Conservation (phyloP, 2,113 vertebrate species). For the Muntiacus reevesi region DNA sequence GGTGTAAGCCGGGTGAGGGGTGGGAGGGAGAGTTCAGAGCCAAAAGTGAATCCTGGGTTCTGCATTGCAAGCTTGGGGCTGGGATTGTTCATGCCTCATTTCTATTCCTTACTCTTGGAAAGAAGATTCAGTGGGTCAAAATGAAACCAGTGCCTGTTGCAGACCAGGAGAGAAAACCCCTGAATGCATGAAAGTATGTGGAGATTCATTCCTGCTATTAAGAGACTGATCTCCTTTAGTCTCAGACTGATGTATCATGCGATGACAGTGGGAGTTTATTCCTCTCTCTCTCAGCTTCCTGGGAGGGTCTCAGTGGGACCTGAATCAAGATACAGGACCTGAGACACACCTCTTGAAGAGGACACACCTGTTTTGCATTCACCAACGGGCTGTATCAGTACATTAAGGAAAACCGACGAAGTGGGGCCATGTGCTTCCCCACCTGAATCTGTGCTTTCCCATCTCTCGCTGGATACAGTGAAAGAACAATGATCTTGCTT, state of each 20-base stretch:
- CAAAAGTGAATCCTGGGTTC: background rate
- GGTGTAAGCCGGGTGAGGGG: background rate
- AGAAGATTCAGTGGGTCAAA: background rate
- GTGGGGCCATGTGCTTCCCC: background rate
- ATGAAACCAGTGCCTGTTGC: background rate
- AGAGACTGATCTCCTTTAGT: background rate
- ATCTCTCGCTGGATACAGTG: background rate
- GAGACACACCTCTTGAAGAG: background rate
- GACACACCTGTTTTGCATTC: background rate
- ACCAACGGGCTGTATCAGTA: background rate
- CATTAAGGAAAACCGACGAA: background rate
- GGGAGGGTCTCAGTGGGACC: background rate
- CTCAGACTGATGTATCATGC: background rate
- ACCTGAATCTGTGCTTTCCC: background rate
- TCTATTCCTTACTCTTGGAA: background rate
- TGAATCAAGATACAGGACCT: background rate
- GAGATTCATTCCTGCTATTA: background rate
- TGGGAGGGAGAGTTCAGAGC: background rate
- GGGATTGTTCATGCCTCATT: background rate
- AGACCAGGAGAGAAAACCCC: background rate
- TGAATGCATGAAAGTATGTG: background rate
- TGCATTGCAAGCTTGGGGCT: background rate
- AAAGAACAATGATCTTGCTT: constrained; percentile 23
- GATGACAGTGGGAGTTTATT: background rate
- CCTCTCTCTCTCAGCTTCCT: background rate